These are phyloP conservation scores for Cryptus armator DNA, from an alignment of 2,888 invertebrate species.

Conservation along the genomic window DNA sequence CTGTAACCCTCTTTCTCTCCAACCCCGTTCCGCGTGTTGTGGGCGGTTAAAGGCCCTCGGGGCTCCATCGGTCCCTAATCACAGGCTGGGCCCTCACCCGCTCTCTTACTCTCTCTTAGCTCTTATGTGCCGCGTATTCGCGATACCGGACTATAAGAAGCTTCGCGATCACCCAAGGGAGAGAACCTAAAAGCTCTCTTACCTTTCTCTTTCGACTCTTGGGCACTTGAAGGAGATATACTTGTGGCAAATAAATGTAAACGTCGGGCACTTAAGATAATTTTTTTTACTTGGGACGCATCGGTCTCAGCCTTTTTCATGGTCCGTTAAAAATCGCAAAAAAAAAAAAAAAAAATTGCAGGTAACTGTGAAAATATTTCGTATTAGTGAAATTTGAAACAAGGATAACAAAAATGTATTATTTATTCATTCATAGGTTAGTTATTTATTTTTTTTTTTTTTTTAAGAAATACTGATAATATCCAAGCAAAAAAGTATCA, in stretches of 20 bases:
- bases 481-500: neutral
- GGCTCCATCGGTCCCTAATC: constrained; percentile 80
- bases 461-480: neutral
- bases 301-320: neutral
- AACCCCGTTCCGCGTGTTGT: constrained; percentile 76
- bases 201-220: constrained; percentile 7
- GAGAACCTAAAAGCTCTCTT: constrained; percentile 28
- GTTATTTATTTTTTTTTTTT: neutral
- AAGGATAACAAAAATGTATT: neutral
- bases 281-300: neutral
- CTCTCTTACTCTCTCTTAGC: constrained; percentile 4
- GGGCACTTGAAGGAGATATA: constrained; percentile 1
- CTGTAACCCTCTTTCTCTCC: constrained; percentile 58
- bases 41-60: constrained; percentile 81
- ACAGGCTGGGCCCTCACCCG: constrained; percentile 76
- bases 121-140: constrained; percentile 15
- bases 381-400: too few species aligned
- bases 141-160: constrained; percentile 16
- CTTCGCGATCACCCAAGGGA: neutral
- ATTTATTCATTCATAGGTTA: neutral
- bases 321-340: neutral
- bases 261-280: neutral
- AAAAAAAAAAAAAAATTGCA: neutral
- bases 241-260: constrained; percentile 1
- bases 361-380: too few species aligned